phyloP scores from a whole-genome alignment of 2,888 invertebrate species.

The Oxystoma pomonae region DNA sequence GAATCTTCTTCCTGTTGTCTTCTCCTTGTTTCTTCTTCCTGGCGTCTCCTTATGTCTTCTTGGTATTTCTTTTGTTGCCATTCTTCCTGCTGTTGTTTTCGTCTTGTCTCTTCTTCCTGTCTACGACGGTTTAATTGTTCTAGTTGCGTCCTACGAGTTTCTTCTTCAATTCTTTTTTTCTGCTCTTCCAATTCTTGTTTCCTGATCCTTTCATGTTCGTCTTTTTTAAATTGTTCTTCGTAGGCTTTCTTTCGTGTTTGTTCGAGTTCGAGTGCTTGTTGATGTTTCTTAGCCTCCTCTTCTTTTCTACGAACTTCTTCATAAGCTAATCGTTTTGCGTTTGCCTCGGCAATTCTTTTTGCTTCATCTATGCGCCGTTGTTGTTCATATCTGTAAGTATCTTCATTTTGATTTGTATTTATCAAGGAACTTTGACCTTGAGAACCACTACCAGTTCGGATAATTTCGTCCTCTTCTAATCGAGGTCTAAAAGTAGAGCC shows the following conservation, averaged over 20 bases:
- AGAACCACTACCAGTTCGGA: conserved; percentile 4
- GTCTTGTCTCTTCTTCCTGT: conserved; percentile 15
- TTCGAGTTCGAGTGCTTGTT: background rate
- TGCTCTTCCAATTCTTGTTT: conserved; percentile 14
- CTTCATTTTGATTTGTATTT: background rate
- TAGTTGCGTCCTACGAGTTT: background rate
- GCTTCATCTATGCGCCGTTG: conserved; percentile 14
- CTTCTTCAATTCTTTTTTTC: conserved; percentile 6
- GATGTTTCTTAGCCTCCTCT: background rate
- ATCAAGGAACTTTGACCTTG: background rate
- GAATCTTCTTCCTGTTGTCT: conserved; percentile 18
- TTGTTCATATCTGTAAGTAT: conserved; percentile 22
- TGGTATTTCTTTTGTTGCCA: conserved; percentile 14
- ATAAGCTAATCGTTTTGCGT: conserved; percentile 11
- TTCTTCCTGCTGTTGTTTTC: conserved; percentile 32
- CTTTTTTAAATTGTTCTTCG: conserved; percentile 16
- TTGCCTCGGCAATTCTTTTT: conserved; percentile 1
- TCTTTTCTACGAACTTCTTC: background rate
- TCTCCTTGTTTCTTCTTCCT: conserved; percentile 10
- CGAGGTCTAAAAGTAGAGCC: background rate
- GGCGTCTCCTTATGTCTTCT: background rate
- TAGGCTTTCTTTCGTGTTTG: conserved; percentile 11
- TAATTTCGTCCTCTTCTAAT: conserved; percentile 10
- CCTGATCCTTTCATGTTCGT: conserved; percentile 11
- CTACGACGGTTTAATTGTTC: background rate